Evolutionary conservation across 2,113 vertebrate genomes (phyloP).

Genomic region (Bungarus multicinctus): DNA sequence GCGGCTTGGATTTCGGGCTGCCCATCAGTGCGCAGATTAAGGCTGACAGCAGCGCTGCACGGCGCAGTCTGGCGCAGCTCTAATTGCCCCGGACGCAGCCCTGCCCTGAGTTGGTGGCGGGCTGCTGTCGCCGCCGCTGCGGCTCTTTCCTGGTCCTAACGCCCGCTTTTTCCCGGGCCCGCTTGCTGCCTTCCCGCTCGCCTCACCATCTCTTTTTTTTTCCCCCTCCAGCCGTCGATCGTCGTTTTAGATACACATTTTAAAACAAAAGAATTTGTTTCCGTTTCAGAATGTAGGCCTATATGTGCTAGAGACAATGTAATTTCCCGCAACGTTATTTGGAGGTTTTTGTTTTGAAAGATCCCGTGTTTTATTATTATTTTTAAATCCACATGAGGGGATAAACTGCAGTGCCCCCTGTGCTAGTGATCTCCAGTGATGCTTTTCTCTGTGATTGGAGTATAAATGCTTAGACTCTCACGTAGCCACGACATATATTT

Average conservation of each 20-base stretch:
- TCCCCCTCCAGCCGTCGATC: background rate
- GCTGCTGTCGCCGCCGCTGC: slow-evolving; percentile 31
- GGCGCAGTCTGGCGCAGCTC: slow-evolving; percentile 75
- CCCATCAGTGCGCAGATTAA: slow-evolving; percentile 82
- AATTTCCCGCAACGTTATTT: background rate
- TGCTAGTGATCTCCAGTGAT: background rate
- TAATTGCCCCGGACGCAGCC: slow-evolving; percentile 84
- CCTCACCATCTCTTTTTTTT: background rate
- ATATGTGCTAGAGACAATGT: background rate
- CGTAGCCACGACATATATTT: background rate
- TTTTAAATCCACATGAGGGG: background rate
- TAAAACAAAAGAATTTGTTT: background rate
- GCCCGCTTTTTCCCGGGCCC: slow-evolving; percentile 20
- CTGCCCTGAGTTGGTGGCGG: slow-evolving; percentile 77
- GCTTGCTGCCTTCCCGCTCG: background rate
- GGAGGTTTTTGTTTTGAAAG: background rate
- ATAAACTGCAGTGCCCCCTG: slow-evolving; percentile 31
- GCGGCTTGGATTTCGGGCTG: slow-evolving; percentile 76
- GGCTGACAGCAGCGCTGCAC: slow-evolving; percentile 84
- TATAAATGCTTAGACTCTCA: background rate
- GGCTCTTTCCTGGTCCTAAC: slow-evolving; percentile 59
- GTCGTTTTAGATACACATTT: background rate
- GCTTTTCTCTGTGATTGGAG: background rate
- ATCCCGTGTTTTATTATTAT: background rate
- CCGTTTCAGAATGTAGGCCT: background rate